A percentile compares a stretch with the other conserved stretches of the same genome.
Conservation (phyloP, 2,113 vertebrate species). For the Triplophysa tibetana region DNA sequence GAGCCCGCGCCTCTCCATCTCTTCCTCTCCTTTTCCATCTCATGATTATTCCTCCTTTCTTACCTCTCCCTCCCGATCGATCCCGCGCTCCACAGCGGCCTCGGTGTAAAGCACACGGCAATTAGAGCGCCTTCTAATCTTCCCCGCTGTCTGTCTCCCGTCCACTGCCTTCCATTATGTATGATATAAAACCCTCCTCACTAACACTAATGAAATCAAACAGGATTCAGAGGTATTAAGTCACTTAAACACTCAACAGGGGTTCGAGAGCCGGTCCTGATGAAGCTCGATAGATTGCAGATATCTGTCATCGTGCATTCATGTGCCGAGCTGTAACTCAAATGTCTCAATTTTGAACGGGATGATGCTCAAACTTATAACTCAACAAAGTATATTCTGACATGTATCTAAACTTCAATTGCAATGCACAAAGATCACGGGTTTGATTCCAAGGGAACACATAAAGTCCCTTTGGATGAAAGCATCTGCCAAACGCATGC, state of each 20-base stretch:
- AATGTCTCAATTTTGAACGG: slow-evolving; percentile 5
- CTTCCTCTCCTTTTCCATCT: slow-evolving; percentile 75
- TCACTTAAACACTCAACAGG: slow-evolving; percentile 39
- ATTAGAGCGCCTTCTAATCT: slow-evolving; percentile 80
- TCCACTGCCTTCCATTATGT: slow-evolving; percentile 60
- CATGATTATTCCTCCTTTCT: slow-evolving; percentile 76
- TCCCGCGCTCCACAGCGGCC: slow-evolving; percentile 65
- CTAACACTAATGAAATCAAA: slow-evolving; percentile 41
- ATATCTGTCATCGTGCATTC: neutral
- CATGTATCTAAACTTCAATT: too few relatives aligned
- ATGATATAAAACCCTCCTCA: slow-evolving; percentile 53
- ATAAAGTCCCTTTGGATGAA: too few relatives aligned
- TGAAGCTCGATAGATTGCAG: slow-evolving; percentile 28
- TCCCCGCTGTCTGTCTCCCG: slow-evolving; percentile 55
- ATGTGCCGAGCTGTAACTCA: neutral
- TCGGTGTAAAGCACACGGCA: slow-evolving; percentile 82
- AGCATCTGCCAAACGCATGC: too few relatives aligned
- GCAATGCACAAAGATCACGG: too few relatives aligned
- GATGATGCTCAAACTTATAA: neutral
- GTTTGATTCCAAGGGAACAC: too few relatives aligned
- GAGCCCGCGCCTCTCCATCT: slow-evolving; percentile 63
- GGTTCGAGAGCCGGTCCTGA: slow-evolving; percentile 13
- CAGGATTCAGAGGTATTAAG: slow-evolving; percentile 38
- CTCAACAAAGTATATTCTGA: neutral
- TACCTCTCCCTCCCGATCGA: slow-evolving; percentile 61